These are phyloP conservation scores for Darevskia mixta DNA, from an alignment of 2,797 vertebrate genomes.

Conservation along the genomic window DNA sequence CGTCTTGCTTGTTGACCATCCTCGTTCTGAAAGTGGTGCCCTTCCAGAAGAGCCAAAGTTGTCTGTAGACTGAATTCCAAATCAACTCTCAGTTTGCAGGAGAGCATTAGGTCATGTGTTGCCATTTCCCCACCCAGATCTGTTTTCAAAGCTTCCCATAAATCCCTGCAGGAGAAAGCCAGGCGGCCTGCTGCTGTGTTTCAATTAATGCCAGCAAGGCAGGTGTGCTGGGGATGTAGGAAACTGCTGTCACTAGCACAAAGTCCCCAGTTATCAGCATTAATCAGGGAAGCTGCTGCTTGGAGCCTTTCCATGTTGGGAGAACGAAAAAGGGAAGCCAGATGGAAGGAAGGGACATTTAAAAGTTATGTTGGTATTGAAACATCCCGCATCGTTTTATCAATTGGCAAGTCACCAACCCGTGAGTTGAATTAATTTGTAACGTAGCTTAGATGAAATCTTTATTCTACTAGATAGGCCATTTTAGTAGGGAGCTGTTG, in stretches of 20 bases:
- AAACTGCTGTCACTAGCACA: conserved; percentile 24
- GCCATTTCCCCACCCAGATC: neutral
- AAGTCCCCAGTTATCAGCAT: conserved; percentile 20
- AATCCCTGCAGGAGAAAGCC: neutral
- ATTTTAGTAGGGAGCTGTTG: neutral
- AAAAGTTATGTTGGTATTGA: conserved; percentile 46
- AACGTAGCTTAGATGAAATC: conserved; percentile 56
- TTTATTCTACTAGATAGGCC: neutral
- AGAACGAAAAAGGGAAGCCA: conserved; percentile 37
- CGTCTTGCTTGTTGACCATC: neutral
- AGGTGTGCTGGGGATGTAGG: conserved; percentile 14
- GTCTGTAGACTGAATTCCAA: neutral
- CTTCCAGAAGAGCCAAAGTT: neutral
- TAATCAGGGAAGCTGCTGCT: conserved; percentile 43
- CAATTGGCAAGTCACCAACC: conserved; percentile 44
- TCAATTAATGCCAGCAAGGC: conserved; percentile 13
- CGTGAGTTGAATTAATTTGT: conserved; percentile 62
- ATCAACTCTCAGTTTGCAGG: neutral
- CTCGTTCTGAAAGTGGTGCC: neutral
- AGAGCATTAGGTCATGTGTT: neutral
- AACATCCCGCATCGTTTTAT: conserved; percentile 57
- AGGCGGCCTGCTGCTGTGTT: conserved; percentile 1
- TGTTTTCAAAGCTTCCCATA: conserved; percentile 20
- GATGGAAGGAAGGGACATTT: conserved; percentile 64
- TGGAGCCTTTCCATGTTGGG: conserved; percentile 43